Conservation (phyloP, 2,797 vertebrate genomes). For the Rhinatrema bivittatum region DNA sequence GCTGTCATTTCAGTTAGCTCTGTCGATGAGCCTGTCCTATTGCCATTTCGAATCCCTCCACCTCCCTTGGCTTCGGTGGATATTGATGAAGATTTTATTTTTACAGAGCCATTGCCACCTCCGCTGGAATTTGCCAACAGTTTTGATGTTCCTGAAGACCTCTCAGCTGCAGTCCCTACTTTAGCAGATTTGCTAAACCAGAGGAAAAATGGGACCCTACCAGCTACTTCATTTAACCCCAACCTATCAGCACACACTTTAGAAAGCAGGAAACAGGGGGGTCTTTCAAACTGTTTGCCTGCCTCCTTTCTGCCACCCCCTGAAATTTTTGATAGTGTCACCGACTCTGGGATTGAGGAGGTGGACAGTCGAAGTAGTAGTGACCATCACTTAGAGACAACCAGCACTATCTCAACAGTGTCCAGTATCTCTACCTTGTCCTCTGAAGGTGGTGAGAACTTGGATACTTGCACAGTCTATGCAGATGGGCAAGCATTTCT, state of each 20-base stretch:
- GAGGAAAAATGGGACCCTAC: constrained; percentile 56
- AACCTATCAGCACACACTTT: constrained; percentile 43
- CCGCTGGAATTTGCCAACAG: constrained; percentile 96
- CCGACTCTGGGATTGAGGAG: constrained; percentile 91
- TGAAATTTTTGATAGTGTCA: constrained; percentile 68
- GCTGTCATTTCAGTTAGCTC: constrained; percentile 73
- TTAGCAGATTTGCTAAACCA: constrained; percentile 70
- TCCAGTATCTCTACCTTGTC: constrained; percentile 93
- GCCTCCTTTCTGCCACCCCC: constrained; percentile 75
- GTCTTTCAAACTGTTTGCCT: constrained; percentile 76
- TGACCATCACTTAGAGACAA: constrained; percentile 89
- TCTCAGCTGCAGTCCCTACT: constrained; percentile 44
- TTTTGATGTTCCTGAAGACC: constrained; percentile 89
- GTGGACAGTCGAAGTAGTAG: constrained; percentile 86
- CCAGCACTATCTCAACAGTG: constrained; percentile 91
- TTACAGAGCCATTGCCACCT: constrained; percentile 87
- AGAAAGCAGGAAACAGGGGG: constrained; percentile 58
- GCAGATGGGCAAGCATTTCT: constrained; percentile 85
- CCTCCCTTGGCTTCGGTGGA: constrained; percentile 87
- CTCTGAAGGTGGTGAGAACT: constrained; percentile 81
- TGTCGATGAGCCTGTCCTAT: constrained; percentile 78
- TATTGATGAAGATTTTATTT: constrained; percentile 92
- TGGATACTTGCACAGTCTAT: constrained; percentile 86
- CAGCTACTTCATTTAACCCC: constrained; percentile 54
- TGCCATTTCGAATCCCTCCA: constrained; percentile 89